Percentiles rank a stretch among this genome's conserved stretches.
Conservation (phyloP, 1,140 invertebrate species). For the Whitmania pigra region DNA sequence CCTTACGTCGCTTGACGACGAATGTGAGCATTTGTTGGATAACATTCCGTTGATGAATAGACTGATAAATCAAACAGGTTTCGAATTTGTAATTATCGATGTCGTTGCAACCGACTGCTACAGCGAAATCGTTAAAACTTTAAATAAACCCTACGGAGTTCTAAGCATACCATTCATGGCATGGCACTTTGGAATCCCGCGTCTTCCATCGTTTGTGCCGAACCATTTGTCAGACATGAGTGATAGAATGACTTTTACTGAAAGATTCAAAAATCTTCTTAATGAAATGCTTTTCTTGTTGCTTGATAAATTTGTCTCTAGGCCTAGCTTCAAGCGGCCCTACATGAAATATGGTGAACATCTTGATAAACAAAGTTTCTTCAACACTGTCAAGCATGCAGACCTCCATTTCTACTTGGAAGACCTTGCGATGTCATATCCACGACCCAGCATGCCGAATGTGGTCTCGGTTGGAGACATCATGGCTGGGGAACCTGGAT, state of each 20-base stretch:
- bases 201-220: slow-evolving; percentile 12
- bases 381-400: neutral
- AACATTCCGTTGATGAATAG: no score
- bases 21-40: no score
- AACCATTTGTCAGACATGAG: neutral
- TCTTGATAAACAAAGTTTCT: neutral
- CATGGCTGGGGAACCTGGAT: neutral
- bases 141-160: neutral
- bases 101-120: neutral
- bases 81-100: slow-evolving; percentile 9
- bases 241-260: slow-evolving; percentile 10
- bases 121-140: neutral
- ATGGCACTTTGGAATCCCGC: slow-evolving; percentile 4
- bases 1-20: no score
- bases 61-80: neutral
- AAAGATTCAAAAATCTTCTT: neutral
- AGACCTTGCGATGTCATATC: slow-evolving; percentile 2
- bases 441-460: slow-evolving; percentile 9
- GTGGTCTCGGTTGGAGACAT: neutral
- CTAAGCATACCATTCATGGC: neutral
- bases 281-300: neutral
- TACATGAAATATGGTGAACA: neutral
- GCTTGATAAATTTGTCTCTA: neutral
- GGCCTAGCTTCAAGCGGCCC: neutral
- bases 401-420: neutral